phyloP scores from a whole-genome alignment of 1,140 invertebrate species.

The Aphis craccivora region DNA sequence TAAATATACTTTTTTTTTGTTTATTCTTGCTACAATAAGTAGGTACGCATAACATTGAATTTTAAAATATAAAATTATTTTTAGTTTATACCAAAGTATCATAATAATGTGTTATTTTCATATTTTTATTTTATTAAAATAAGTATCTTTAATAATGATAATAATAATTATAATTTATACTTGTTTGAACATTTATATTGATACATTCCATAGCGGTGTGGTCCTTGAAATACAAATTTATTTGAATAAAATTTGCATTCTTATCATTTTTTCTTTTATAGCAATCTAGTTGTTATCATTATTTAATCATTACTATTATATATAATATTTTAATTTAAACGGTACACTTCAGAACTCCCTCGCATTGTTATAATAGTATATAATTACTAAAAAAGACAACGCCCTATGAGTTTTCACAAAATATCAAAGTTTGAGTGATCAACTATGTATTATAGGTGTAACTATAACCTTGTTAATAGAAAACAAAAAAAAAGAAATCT shows the following conservation, averaged over 20 bases:
- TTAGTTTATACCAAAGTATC: background rate
- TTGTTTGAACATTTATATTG: background rate
- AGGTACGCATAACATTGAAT: background rate
- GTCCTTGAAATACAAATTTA: background rate
- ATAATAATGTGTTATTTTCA: background rate
- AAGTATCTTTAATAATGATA: background rate
- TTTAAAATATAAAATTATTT: background rate
- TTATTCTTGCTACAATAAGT: no score
- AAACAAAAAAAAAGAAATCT: background rate
- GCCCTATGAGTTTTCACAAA: background rate
- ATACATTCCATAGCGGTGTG: background rate
- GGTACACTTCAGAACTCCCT: background rate
- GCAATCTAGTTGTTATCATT: background rate
- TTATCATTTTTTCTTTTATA: no score
- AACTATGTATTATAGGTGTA: background rate
- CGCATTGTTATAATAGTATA: background rate
- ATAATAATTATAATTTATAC: background rate
- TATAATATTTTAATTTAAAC: background rate
- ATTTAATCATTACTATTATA: background rate
- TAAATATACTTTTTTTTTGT: no score
- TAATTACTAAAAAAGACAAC: constrained; percentile 31
- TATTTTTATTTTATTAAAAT: background rate
- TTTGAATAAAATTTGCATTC: background rate
- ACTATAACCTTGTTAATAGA: background rate
- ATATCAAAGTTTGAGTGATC: background rate